Conservation (phyloP, 2,888 invertebrate species). For the Brachyptera putata region DNA sequence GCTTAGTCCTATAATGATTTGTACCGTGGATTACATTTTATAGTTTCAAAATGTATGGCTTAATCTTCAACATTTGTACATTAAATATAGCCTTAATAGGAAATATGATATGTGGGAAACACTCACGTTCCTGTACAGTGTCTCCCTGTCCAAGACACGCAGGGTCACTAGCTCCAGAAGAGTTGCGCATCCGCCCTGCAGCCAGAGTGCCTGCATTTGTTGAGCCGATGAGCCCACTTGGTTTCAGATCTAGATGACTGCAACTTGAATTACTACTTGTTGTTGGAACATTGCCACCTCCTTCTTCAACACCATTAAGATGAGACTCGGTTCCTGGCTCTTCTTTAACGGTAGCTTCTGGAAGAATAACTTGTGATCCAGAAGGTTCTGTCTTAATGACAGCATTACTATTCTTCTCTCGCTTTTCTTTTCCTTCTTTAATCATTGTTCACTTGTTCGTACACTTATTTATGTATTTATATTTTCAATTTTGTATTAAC, state of each 20-base stretch:
- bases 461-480: too few species aligned
- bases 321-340: conserved; percentile 28
- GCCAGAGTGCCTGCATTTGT: conserved; percentile 26
- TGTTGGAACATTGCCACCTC: conserved; percentile 20
- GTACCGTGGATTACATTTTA: too few species aligned
- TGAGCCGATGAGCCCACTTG: conserved; percentile 25
- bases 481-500: too few species aligned
- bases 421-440: conserved; percentile 30
- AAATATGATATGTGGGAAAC: too few species aligned
- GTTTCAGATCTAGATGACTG: conserved; percentile 26
- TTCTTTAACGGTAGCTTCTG: conserved; percentile 30
- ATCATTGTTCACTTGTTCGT: too few species aligned
- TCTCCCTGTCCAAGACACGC: conserved; percentile 24
- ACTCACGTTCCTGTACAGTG: conserved; percentile 25
- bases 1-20: too few species aligned
- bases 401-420: conserved; percentile 29
- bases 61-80: too few species aligned
- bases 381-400: conserved; percentile 26
- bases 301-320: conserved; percentile 28
- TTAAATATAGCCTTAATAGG: too few species aligned
- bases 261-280: conserved; percentile 22
- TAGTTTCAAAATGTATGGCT: too few species aligned
- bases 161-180: conserved; percentile 23
- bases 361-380: conserved; percentile 24
- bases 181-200: conserved; percentile 15